phyloP scores from a whole-genome alignment of 2,113 vertebrate species.

The Mugil cephalus region DNA sequence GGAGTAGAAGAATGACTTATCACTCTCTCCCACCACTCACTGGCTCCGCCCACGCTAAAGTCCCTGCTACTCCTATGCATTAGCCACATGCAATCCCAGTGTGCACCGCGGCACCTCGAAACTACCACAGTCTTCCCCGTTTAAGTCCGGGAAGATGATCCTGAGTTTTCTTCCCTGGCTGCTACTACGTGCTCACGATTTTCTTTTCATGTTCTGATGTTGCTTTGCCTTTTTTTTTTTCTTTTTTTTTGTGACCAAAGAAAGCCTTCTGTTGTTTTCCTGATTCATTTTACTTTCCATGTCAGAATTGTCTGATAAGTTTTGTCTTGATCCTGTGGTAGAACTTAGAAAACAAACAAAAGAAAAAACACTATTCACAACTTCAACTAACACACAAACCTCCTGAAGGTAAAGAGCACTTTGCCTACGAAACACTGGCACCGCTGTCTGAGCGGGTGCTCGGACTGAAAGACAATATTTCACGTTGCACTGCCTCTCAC shows the following conservation, averaged over 20 bases:
- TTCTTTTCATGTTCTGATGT: conserved; percentile 53
- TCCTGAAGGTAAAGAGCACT: conserved; percentile 68
- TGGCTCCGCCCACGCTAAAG: conserved; percentile 47
- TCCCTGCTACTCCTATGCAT: conserved; percentile 81
- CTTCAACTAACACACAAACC: conserved; percentile 62
- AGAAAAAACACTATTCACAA: conserved; percentile 29
- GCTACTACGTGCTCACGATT: conserved; percentile 49
- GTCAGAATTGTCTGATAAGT: conserved; percentile 67
- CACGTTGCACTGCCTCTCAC: conserved; percentile 84
- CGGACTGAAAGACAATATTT: conserved; percentile 80
- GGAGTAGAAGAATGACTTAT: conserved; percentile 61
- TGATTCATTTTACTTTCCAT: conserved; percentile 69
- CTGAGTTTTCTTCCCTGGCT: conserved; percentile 52
- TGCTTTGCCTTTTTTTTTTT: conserved; percentile 82
- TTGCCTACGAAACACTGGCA: conserved; percentile 74
- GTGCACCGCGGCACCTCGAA: conserved; percentile 76
- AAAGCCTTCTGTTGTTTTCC: conserved; percentile 83
- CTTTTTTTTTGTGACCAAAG: conserved; percentile 99
- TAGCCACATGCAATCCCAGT: conserved; percentile 80
- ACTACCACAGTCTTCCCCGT: conserved; percentile 83
- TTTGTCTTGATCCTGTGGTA: conserved; percentile 70
- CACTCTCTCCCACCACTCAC: conserved; percentile 34
- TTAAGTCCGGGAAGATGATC: conserved; percentile 59
- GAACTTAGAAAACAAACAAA: conserved; percentile 23
- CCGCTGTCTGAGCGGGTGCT: conserved; percentile 76